Evolutionary conservation across 1,140 invertebrate species (phyloP).

Genomic region (Zaprionus inermis): DNA sequence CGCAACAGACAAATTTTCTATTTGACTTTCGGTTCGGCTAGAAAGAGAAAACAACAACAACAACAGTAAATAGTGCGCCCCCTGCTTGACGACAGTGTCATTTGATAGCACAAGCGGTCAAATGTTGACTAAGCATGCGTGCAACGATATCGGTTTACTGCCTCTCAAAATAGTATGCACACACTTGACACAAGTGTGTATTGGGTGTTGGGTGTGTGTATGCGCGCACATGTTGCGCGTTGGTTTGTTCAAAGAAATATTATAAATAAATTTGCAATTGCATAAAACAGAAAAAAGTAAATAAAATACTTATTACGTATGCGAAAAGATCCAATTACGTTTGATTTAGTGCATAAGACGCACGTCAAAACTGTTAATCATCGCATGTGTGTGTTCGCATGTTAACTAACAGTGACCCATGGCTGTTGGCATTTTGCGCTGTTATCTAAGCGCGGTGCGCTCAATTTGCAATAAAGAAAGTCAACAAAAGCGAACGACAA

Average conservation of each 20-base stretch:
- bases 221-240: no score
- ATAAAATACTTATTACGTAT: neutral
- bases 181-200: constrained; percentile 1
- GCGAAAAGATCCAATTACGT: neutral
- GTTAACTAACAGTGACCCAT: constrained; percentile 2
- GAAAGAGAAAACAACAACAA: constrained; percentile 30
- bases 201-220: no score
- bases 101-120: constrained; percentile 68
- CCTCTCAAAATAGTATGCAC: constrained; percentile 8
- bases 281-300: neutral
- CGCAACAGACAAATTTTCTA: constrained; percentile 62
- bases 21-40: constrained; percentile 51
- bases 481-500: constrained; percentile 9
- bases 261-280: neutral
- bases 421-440: neutral
- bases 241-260: neutral
- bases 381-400: neutral
- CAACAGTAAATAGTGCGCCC: constrained; percentile 29
- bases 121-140: constrained; percentile 44
- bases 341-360: neutral
- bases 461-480: constrained; percentile 8
- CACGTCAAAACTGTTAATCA: constrained; percentile 4
- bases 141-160: constrained; percentile 38
- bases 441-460: constrained; percentile 1
- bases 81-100: constrained; percentile 43